These are phyloP conservation scores for Zeuzera pyrina DNA, from an alignment of 2,888 invertebrate genomes.

Conservation along the genomic window DNA sequence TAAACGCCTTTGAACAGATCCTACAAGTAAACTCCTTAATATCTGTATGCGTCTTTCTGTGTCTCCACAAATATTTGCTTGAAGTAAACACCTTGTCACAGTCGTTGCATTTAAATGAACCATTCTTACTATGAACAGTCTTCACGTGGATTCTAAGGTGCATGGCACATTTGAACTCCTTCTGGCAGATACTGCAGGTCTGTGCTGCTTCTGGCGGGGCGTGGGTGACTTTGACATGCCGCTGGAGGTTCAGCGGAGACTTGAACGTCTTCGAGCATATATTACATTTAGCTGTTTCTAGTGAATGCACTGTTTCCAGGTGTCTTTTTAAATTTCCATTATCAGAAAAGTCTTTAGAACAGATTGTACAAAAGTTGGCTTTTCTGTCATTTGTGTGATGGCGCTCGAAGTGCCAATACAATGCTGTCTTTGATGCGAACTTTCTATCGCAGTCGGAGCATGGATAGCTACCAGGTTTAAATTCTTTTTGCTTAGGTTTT, in stretches of 20 bases:
- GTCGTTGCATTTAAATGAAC: conserved; percentile 22
- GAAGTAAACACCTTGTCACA: conserved; percentile 28
- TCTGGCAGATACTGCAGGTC: conserved; percentile 26
- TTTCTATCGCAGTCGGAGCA: conserved; percentile 18
- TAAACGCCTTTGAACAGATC: conserved; percentile 25
- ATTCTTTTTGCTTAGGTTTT: conserved; percentile 8
- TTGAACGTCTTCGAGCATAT: conserved; percentile 30
- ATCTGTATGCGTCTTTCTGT: conserved; percentile 25
- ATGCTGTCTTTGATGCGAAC: conserved; percentile 19
- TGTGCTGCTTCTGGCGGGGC: conserved; percentile 28
- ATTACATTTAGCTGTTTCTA: conserved; percentile 21
- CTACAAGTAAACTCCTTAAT: conserved; percentile 19
- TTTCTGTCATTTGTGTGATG: conserved; percentile 10
- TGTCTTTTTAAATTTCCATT: conserved; percentile 23
- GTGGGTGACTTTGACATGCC: conserved; percentile 30
- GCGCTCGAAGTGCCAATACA: conserved; percentile 25
- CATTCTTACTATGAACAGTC: conserved; percentile 25
- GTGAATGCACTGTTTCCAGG: conserved; percentile 24
- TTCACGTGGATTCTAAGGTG: conserved; percentile 29
- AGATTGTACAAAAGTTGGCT: conserved; percentile 13
- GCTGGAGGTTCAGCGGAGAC: conserved; percentile 22
- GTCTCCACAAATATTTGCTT: conserved; percentile 26
- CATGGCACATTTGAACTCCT: conserved; percentile 27
- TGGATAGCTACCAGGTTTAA: conserved; percentile 16
- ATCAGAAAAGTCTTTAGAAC: conserved; percentile 22